Percentiles rank a stretch among this genome's conserved stretches.
Evolutionary conservation across 2,888 invertebrate genomes (phyloP).

Genomic region (Synergus umbraculus): DNA sequence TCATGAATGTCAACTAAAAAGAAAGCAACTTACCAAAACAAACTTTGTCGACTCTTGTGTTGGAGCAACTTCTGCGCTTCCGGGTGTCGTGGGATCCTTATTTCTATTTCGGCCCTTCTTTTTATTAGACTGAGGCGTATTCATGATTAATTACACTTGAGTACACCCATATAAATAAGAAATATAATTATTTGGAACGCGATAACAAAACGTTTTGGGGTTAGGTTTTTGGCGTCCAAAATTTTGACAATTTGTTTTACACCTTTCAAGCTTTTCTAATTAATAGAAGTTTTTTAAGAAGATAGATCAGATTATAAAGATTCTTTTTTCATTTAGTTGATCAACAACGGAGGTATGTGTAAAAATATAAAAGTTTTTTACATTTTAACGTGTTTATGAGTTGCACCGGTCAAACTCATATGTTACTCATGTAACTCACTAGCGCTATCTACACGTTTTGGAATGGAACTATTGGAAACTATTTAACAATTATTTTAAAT

Average conservation of each 20-base stretch:
- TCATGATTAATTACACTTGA: conserved; percentile 56
- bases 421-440: background rate
- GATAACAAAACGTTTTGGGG: background rate
- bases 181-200: background rate
- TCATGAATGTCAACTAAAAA: background rate
- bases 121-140: conserved; percentile 72
- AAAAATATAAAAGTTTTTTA: background rate
- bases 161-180: background rate
- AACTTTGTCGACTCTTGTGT: conserved; percentile 72
- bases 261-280: background rate
- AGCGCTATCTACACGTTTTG: background rate
- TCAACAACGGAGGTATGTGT: background rate
- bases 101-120: conserved; percentile 72
- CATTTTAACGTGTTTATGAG: conserved; percentile 9
- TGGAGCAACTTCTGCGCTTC: conserved; percentile 64
- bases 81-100: conserved; percentile 61
- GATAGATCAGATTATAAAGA: background rate
- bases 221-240: background rate
- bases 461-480: background rate
- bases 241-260: background rate
- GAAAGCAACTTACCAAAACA: conserved; percentile 67
- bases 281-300: background rate
- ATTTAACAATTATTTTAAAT: no score
- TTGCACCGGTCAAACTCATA: background rate
- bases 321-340: background rate